These are phyloP conservation scores for Andrena flavipes DNA, from an alignment of 2,888 invertebrate genomes.

Conservation along the genomic window DNA sequence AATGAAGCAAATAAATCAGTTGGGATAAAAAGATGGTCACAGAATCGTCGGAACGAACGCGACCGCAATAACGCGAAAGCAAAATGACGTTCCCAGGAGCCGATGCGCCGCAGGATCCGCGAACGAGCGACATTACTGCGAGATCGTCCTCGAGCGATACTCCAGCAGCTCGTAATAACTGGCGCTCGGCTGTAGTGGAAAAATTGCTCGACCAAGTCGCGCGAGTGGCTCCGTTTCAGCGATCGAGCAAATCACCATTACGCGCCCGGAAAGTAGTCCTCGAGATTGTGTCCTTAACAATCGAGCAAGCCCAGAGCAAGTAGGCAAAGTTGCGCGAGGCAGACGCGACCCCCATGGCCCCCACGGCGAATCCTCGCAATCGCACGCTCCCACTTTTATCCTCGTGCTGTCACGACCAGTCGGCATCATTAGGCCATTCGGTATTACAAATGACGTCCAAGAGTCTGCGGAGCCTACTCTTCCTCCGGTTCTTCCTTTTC, in stretches of 20 bases:
- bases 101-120: background rate
- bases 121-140: constrained; percentile 10
- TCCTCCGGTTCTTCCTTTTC: constrained; percentile 46
- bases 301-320: background rate
- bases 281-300: constrained; percentile 31
- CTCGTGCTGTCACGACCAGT: constrained; percentile 77
- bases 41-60: background rate
- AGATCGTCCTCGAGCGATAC: constrained; percentile 7
- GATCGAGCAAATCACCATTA: constrained; percentile 53
- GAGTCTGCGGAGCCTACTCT: constrained; percentile 61
- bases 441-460: constrained; percentile 77
- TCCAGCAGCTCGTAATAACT: constrained; percentile 37
- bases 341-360: too few species aligned
- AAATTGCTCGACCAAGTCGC: constrained; percentile 30
- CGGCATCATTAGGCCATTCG: constrained; percentile 78
- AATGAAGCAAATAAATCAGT: background rate
- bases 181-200: constrained; percentile 4
- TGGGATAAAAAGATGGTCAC: background rate
- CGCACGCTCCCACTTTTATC: constrained; percentile 73
- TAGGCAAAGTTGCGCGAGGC: background rate
- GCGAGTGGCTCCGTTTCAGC: constrained; percentile 28
- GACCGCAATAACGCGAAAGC: background rate
- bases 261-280: constrained; percentile 18
- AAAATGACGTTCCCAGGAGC: constrained; percentile 1
- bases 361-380: constrained; percentile 53